A percentile compares a stretch with the other conserved stretches of the same genome.
Evolutionary conservation across 1,140 invertebrate species (phyloP).

Genomic region (Manduca sexta): DNA sequence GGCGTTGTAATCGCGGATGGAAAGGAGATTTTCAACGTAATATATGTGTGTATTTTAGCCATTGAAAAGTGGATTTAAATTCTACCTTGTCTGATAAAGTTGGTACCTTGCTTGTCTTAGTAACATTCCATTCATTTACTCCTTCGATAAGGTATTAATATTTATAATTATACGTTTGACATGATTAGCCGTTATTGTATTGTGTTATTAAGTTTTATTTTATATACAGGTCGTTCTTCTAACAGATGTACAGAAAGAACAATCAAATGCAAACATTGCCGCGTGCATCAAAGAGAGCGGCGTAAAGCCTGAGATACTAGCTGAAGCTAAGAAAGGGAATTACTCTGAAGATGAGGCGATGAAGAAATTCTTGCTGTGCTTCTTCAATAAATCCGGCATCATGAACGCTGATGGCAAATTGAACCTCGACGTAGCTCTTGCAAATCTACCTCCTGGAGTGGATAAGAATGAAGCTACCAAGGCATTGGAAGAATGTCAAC

Average conservation of each 20-base stretch:
- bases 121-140: too few species aligned
- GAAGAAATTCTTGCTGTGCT: slow-evolving; percentile 59
- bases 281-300: slow-evolving; percentile 56
- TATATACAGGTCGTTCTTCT: not conserved
- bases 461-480: slow-evolving; percentile 43
- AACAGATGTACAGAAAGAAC: slow-evolving; percentile 41
- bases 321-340: slow-evolving; percentile 51
- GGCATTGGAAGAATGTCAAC: slow-evolving; percentile 56
- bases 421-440: slow-evolving; percentile 48
- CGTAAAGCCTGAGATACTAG: slow-evolving; percentile 44
- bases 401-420: slow-evolving; percentile 47
- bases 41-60: too few species aligned
- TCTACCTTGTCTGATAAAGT: too few species aligned
- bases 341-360: slow-evolving; percentile 53
- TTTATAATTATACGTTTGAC: too few species aligned
- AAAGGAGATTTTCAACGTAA: too few species aligned
- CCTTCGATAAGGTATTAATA: too few species aligned
- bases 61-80: too few species aligned
- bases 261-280: slow-evolving; percentile 29
- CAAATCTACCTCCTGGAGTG: slow-evolving; percentile 48
- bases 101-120: too few species aligned
- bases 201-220: too few species aligned
- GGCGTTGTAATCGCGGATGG: too few species aligned
- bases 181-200: too few species aligned
- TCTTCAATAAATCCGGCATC: slow-evolving; percentile 63